Evolutionary conservation across 2,113 vertebrate genomes (phyloP).

Genomic region (Naja naja): DNA sequence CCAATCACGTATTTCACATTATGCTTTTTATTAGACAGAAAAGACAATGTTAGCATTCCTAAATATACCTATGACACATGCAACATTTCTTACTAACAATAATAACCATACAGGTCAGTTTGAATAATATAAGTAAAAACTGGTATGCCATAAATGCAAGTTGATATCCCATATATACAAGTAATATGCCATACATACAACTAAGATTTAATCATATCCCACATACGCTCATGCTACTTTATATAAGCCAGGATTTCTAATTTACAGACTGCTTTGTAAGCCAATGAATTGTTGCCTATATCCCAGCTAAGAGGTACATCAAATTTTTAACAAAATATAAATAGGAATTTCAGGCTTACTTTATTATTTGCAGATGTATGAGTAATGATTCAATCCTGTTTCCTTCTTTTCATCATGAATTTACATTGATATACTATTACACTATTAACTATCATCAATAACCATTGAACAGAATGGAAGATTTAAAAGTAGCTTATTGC

Average conservation of each 20-base stretch:
- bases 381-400: not conserved
- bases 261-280: not conserved
- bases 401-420: not conserved
- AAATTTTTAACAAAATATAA: not conserved
- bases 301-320: not conserved
- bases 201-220: not conserved
- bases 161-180: too few species aligned
- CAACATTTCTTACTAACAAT: not conserved
- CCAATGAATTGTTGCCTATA: not conserved
- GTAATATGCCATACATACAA: too few species aligned
- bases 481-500: not conserved
- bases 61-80: not conserved
- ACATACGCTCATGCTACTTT: not conserved
- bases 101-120: not conserved
- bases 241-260: not conserved
- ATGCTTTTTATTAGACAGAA: not conserved
- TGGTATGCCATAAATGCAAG: not conserved
- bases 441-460: constrained; percentile 8
- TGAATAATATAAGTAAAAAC: not conserved
- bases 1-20: not conserved
- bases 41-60: not conserved
- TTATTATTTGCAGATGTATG: not conserved
- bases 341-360: not conserved
- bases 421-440: constrained; percentile 12
- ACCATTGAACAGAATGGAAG: not conserved